Base-by-base conservation (phyloP, 2,888 invertebrate genomes). In the Agonopterix subpropinquella region DNA sequence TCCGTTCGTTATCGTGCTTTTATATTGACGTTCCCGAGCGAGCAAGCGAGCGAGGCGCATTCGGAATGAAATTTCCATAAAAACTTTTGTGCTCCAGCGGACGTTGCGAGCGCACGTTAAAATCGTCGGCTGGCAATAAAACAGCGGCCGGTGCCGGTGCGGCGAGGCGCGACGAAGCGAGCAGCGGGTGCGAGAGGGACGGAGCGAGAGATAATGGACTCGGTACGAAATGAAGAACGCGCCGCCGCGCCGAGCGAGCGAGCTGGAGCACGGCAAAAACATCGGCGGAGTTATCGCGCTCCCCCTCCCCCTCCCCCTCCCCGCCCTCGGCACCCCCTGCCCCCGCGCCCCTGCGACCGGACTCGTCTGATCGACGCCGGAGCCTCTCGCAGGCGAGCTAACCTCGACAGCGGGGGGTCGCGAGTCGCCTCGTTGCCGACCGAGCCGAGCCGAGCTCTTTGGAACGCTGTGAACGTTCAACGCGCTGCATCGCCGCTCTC, bases 61-160 rank as follows among this genome's bases (percentile, higher is more conserved):
- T 88, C 76, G 86, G 80, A 88, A 87, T 86, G 87, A 88, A 88
- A 88, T 88, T 88, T 88, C 87, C 88, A 88, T 88, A 88, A 88
- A 88, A 88, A 88, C 87, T 87, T 87, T 88, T 88, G 88, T 87
- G 85, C 86, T 85, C 83, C 75, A 77, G 80, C 83, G 86, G 86
- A 87, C 88, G 87, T 88, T 85, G 88, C 81, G 87, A 87, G 87
- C 86, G 86, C 87, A 87, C 87, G 87, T 88, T 88, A 88, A 88
- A 88, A 88, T 85, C 85, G 86, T 87, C 86, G 86, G 85, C 85
- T 77, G 85, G 89, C 80, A 88, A 89, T 81, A 88, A 87, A 87
- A 89, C 87, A 80, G 89, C 89, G 79, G 89, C 82, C 86, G 84
- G 87, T 80, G 89, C 82, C 86, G 84, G 87, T 80, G 88, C 82